A percentile compares a stretch with the other conserved stretches of the same genome.
Evolutionary conservation across 2,113 vertebrate species (phyloP).

Genomic region (Heteronetta atricapilla): DNA sequence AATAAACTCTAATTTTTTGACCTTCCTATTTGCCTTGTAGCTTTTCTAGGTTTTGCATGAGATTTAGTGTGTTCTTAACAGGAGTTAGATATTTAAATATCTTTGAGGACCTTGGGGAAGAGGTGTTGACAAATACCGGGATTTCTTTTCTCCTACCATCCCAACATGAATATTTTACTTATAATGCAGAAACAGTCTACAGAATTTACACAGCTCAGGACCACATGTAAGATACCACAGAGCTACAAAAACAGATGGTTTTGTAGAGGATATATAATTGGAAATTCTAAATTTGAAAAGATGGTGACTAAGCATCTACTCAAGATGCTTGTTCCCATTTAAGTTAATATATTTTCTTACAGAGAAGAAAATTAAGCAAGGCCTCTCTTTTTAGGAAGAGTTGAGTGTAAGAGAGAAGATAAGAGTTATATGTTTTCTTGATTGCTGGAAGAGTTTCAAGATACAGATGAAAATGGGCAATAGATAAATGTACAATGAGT

Average conservation of each 20-base stretch:
- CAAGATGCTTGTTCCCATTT: not conserved
- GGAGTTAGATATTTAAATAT: not conserved
- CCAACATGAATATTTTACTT: not conserved
- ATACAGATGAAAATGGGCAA: not conserved
- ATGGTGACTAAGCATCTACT: not conserved
- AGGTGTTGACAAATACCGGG: not conserved
- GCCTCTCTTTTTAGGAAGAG: not conserved
- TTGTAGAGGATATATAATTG: not conserved
- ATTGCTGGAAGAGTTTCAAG: not conserved
- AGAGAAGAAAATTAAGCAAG: not conserved
- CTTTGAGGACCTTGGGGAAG: not conserved
- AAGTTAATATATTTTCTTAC: not conserved
- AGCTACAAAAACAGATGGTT: not conserved
- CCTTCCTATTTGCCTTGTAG: not conserved
- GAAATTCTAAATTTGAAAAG: not conserved
- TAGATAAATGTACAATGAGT: not conserved
- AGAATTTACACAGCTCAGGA: not conserved
- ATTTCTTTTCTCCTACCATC: not conserved
- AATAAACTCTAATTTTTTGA: not conserved
- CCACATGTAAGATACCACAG: not conserved
- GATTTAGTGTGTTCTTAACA: not conserved
- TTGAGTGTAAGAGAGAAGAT: not conserved
- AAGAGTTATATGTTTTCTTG: not conserved
- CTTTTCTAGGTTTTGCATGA: not conserved
- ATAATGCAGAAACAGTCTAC: not conserved